Evolutionary conservation across 2,797 vertebrate species (phyloP), one percentile per base, ranked within the genome.

Genomic region (Aselliscus stoliczkanus): DNA sequence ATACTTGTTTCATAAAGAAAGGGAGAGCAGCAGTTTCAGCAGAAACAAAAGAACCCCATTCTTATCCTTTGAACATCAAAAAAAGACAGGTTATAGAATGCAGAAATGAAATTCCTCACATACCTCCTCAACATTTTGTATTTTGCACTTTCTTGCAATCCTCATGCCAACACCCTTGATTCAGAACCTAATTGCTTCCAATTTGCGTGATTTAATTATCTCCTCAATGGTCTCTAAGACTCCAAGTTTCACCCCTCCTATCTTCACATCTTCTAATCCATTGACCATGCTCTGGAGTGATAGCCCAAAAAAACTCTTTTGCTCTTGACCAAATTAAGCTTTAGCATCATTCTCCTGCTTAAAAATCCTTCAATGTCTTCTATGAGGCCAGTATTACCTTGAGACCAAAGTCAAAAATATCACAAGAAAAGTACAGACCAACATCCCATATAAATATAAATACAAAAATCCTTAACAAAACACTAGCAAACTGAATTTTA

Each of bases 21-120:
- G 44, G 6, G 10, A 83, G 29, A 94, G 2, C 2, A 91, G 52
- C 14, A 79, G 7, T 60, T 20, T 82, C 77, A 89, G 39, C 81
- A 95, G 62, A 94, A 90, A 92, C 58, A n/a, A 94, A 96, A 92
- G 67, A 89, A 88, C 5, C 6, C 6, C 34, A 18, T 50, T 60
- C 14, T 70, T 90, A 67, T 34, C 42, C 12, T 88, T 75, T 83
- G 67, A 95, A 96, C 73, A 82, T 11, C 29, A 84, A 87, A 39
- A 70, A 92, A 90, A 94, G 6, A 76, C 0, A 31, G 20, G 4
- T 89, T 79, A 65, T n/a, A 64, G 21, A 65, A 92, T 34, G 88
- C 18, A 85, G 25, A 93, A 91, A 79, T 77, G 60, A 62, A 21
- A 82, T 65, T 94, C 67, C 20, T 83, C 47, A 75, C 29, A 62